Conservation (phyloP, 2,888 invertebrate species). For the Lasioglossum malachurum region DNA sequence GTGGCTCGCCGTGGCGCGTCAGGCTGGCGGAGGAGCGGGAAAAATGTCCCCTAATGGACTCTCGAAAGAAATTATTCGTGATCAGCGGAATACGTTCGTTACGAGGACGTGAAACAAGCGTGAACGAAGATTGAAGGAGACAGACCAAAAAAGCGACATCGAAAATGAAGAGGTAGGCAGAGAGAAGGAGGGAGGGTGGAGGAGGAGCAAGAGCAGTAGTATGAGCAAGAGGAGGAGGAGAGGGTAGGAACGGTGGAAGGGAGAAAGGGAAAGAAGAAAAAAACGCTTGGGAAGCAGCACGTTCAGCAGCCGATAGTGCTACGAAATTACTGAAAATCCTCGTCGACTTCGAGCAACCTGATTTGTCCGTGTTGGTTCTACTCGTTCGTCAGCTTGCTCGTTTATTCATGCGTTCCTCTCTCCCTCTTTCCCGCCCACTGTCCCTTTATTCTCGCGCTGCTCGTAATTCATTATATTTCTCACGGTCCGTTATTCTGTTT, state of each 20-base stretch:
- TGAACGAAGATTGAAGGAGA: conserved; percentile 57
- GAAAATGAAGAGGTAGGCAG: conserved; percentile 26
- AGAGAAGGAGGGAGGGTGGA: background rate
- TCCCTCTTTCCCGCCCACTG: background rate
- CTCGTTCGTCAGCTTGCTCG: conserved; percentile 58
- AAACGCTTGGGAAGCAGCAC: conserved; percentile 66
- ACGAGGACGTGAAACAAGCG: conserved; percentile 66
- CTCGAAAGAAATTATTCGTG: conserved; percentile 74
- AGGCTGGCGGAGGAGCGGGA: conserved; percentile 17
- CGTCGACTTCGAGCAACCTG: conserved; percentile 67
- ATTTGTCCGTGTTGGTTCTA: conserved; percentile 62
- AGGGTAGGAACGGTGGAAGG: background rate
- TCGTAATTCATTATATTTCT: conserved; percentile 61
- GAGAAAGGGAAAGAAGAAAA: conserved; percentile 32
- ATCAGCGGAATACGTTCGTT: conserved; percentile 75
- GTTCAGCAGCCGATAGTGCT: conserved; percentile 75
- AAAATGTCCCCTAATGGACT: conserved; percentile 65
- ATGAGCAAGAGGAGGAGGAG: background rate
- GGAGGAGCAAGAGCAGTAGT: background rate
- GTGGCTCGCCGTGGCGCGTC: background rate
- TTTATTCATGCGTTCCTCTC: conserved; percentile 47
- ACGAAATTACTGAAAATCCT: conserved; percentile 76
- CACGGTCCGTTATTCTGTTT: conserved; percentile 52
- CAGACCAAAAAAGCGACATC: conserved; percentile 60
- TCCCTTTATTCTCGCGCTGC: conserved; percentile 44